phyloP scores from a whole-genome alignment of 2,797 vertebrate genomes.

The Vireo griseus region DNA sequence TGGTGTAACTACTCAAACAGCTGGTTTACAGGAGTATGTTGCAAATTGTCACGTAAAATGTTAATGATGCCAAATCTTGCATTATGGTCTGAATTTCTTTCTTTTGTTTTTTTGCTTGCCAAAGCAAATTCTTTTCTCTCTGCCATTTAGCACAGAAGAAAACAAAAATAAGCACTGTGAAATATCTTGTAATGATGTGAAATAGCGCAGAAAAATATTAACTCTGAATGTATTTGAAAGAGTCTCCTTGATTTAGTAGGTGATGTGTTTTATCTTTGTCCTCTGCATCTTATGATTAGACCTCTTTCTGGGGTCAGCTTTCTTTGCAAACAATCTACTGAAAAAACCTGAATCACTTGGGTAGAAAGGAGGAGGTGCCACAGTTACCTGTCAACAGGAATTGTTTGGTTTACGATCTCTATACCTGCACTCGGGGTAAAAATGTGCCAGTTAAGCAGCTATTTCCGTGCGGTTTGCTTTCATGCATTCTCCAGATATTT shows the following conservation, averaged over 20 bases:
- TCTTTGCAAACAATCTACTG: background rate
- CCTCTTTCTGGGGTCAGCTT: background rate
- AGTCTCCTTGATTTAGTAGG: background rate
- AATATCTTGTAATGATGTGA: background rate
- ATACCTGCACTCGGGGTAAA: background rate
- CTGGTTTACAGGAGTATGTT: background rate
- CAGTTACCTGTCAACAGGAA: background rate
- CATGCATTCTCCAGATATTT: slow-evolving; percentile 26
- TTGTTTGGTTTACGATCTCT: background rate
- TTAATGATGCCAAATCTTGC: background rate
- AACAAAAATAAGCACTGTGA: background rate
- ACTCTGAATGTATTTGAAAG: background rate
- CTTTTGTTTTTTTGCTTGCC: background rate
- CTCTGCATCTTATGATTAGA: background rate
- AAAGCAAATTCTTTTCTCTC: background rate
- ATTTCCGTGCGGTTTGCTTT: background rate
- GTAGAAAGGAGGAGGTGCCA: background rate
- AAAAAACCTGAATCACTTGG: background rate
- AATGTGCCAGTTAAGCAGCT: background rate
- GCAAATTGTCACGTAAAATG: background rate
- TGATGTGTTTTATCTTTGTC: background rate
- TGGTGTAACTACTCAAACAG: background rate
- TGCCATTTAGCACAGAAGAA: background rate
- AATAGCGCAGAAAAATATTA: background rate
- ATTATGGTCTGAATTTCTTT: background rate